Base-by-base conservation (phyloP, 2,797 vertebrate species). In the Enteromius argenteus region DNA sequence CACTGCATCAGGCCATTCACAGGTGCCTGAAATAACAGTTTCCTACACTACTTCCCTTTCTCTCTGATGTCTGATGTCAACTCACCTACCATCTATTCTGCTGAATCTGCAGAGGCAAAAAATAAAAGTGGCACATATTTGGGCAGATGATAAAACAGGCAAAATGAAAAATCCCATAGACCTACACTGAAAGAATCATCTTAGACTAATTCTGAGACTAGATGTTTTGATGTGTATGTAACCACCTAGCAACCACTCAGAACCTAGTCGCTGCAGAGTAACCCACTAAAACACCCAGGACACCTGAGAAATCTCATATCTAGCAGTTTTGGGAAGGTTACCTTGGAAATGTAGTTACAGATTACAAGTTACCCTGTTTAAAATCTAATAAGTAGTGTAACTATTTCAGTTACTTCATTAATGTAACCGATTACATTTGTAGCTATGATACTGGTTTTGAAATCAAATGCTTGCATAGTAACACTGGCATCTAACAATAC, bases 1-100 rank as follows among this genome's bases (percentile, higher is more conserved):
- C 85, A 87, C 76, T 4, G 30, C 81, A 17, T 89, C 88, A 15
- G 80, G 71, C 58, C 51, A 69, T 19, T 66, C 79, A 60, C 82
- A 80, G 84, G 84, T 86, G 60, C 32, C 7, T 19, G 56, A 79
- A 58, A 58, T 75, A 3, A 37, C 19, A 53, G 44, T 15, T 56
- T n/a, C 49, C 58, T 19, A 58, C 7, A 30, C 13, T 7, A 3
- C 27, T 30, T 62, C 11, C 13, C 21, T 37, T 75, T 37, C 30
- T 75, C 17, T 42, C 39, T 42, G 39, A 42, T 9, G 9, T 21
- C 2, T 19, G 44, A 11, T 11, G 10, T 73, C 44, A 46, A 17
- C 23, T 46, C 42, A 72, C 13, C 53, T 17, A 14, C 10, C 69
- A 62, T 62, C 13, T 30, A 62, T 30, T 35, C 64, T 21, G 7